Conservation (phyloP, 2,888 invertebrate genomes). For the Microdon myrmicae region DNA sequence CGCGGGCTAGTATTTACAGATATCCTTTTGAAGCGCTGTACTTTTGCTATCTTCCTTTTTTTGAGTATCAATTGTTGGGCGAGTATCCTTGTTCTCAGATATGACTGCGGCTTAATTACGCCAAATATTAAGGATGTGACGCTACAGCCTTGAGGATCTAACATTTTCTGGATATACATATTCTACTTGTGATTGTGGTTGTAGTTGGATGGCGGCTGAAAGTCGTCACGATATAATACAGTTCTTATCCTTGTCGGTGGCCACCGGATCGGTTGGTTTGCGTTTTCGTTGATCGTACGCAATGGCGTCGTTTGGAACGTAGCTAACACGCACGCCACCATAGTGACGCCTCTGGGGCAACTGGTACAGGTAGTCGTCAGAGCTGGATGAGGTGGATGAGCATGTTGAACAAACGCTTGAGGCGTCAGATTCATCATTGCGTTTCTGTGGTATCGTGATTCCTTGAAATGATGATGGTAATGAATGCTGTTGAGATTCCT, state of each 20-base stretch:
- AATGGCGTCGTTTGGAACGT: constrained; percentile 91
- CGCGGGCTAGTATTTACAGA: no score
- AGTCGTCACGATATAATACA: constrained; percentile 85
- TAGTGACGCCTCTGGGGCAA: constrained; percentile 85
- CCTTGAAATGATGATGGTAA: constrained; percentile 64
- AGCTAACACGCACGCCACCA: constrained; percentile 89
- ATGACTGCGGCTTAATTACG: constrained; percentile 35
- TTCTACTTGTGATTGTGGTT: no score
- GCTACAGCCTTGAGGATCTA: constrained; percentile 20
- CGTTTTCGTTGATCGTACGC: constrained; percentile 83
- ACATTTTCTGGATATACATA: constrained; percentile 30
- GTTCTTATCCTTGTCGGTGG: constrained; percentile 78
- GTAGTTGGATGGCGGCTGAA: constrained; percentile 49
- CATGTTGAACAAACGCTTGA: constrained; percentile 91
- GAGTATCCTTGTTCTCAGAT: not conserved
- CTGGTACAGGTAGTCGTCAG: constrained; percentile 88
- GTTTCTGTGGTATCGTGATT: constrained; percentile 54
- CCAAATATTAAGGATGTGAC: constrained; percentile 9
- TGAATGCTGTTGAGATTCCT: constrained; percentile 60
- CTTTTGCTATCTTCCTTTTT: not conserved
- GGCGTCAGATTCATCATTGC: constrained; percentile 71
- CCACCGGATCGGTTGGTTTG: constrained; percentile 67
- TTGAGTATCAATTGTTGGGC: not conserved
- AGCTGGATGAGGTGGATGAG: constrained; percentile 85
- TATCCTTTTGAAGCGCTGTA: no score